Evolutionary conservation across 2,888 invertebrate species (phyloP).

Genomic region (Anagyrus pseudococci): DNA sequence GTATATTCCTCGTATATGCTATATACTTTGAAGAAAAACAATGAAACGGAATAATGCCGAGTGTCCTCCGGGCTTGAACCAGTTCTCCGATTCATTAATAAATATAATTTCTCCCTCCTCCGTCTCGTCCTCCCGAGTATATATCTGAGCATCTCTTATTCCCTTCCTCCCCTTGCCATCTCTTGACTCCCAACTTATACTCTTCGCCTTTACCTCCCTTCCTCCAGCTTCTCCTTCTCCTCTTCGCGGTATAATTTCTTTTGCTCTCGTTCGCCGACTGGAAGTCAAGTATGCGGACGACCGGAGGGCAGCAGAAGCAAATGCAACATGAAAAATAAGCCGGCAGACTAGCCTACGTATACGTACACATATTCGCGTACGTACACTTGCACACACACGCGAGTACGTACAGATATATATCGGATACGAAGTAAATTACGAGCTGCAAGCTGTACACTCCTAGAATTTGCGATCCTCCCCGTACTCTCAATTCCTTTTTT

Average conservation of each 20-base stretch:
- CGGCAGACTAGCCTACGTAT: background rate
- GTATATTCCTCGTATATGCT: no score
- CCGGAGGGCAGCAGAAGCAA: background rate
- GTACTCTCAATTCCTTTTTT: no score
- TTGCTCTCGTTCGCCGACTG: background rate
- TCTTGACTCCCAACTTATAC: no score
- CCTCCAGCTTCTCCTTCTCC: constrained; percentile 2
- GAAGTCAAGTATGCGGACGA: constrained; percentile 10
- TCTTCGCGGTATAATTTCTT: background rate
- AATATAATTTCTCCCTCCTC: constrained; percentile 33
- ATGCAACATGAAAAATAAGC: background rate
- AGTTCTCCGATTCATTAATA: constrained; percentile 38
- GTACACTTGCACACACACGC: background rate
- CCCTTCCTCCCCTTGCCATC: constrained; percentile 5
- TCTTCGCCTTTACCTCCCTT: no score
- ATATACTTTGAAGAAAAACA: no score
- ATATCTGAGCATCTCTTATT: background rate
- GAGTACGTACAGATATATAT: no score
- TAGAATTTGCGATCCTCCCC: no score
- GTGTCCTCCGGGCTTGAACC: constrained; percentile 21
- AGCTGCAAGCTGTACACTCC: no score
- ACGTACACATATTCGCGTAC: no score
- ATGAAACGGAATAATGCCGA: background rate
- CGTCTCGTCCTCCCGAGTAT: background rate
- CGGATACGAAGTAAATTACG: constrained; percentile 19